phyloP scores from a whole-genome alignment of 2,113 vertebrate species.

The Indicator indicator region DNA sequence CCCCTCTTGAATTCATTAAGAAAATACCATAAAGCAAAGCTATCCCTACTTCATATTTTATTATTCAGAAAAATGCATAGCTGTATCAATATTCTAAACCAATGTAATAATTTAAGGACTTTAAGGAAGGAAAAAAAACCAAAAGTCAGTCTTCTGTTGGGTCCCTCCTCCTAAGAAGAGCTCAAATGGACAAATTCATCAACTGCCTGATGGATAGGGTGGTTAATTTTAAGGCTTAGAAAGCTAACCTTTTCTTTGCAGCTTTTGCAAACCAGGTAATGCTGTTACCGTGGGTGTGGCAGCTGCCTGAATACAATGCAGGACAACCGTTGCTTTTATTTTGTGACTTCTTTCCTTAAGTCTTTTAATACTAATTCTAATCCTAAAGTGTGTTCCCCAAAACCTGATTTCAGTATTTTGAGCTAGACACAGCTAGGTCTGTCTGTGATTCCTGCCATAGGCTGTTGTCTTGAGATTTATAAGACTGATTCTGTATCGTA shows the following conservation, averaged over 20 bases:
- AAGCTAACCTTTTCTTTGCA: not conserved
- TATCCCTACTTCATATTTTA: not conserved
- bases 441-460: not conserved
- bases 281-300: not conserved
- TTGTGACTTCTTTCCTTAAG: not conserved
- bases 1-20: constrained; percentile 48
- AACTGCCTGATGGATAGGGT: not conserved
- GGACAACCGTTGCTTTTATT: not conserved
- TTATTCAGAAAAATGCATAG: constrained; percentile 29
- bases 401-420: not conserved
- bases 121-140: not conserved
- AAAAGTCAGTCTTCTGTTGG: not conserved
- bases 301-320: not conserved
- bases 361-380: not conserved
- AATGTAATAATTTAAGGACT: not conserved
- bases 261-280: not conserved
- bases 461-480: not conserved
- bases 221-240: not conserved
- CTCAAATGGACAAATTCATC: not conserved
- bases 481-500: not conserved
- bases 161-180: constrained; percentile 4
- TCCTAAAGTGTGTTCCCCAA: not conserved
- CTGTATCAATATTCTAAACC: not conserved
- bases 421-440: not conserved
- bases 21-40: constrained; percentile 50